Evolutionary conservation across 2,888 invertebrate species (phyloP), one percentile per base, ranked within the genome.

Genomic region (Hecatera dysodea): DNA sequence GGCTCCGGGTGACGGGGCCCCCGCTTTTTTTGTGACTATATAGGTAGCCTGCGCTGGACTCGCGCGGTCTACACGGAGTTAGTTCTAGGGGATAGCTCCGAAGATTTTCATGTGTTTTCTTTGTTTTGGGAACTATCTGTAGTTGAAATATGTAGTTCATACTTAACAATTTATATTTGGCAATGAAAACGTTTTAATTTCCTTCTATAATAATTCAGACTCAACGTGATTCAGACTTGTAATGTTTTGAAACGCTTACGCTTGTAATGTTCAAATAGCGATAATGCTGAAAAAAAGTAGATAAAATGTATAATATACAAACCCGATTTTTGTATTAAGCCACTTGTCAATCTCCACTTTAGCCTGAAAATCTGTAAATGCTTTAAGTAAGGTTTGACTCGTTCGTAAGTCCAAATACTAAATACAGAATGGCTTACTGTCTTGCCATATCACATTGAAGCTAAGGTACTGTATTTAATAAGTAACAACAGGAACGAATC

Each of bases 31-130:
- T 93, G 92, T 91, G 89, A 85, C 89, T 92, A 87, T 91, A 89
- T 92, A 93, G 91, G 92, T 91, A 91, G 91, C 91, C 91, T 92
- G 91, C 86, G 83, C 90, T 89, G 92, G 90, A 92, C 92, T 88
- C 81, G 76, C 81, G 79, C 12, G 87, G 48, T 69, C 60, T 56
- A 87, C 70, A 83, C n/a, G 88, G 48, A 75, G 46, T 42, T 56
- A 75, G 75, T 63, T 80, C 88, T 84, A 81, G 36, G 71, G 22
- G 87, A 88, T 78, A 0, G 3, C 46, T 92, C 86, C 52, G 44
- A 42, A 82, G 91, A 92, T 90, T 61, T 70, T 50, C 12, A 0
- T n/a, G 15, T 27, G 2, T 1, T n/a, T 11, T 3, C 44, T 12
- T 36, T 0, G 19, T n/a, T 48, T 71, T 29, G 11, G 1, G 4